Evolutionary conservation across 2,888 invertebrate genomes (phyloP), one percentile per base, ranked within the genome.

Genomic region (Panopea generosa): DNA sequence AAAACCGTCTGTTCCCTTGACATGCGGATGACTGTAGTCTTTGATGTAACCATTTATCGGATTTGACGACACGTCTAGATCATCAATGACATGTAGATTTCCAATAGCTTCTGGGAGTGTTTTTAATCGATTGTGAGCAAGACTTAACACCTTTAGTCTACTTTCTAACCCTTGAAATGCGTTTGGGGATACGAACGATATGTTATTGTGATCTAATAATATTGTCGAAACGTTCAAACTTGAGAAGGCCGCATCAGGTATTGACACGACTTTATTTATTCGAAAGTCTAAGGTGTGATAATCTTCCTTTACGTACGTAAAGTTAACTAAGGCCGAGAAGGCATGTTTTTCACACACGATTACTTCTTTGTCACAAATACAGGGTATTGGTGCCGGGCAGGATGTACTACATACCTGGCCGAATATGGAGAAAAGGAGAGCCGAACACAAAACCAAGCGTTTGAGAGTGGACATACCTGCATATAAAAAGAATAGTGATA

Each of bases 111-210:
- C 4, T 33, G 77, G 77, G 2, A 72, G 38, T 24, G 2, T 16
- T 33, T 47, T 29, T n/a, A 77, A 45, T 26, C 50, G 60, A 38
- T 77, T 77, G 40, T 77, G 33, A 16, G 68, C 55, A 14, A 77
- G 52, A 38, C 69, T 57, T 3, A 77, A 53, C 7, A 49, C 45
- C 22, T 20, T 29, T 3, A 77, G 26, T 29, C 22, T 40, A 7
- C 43, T 38, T 53, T 68, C 72, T 4, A 72, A 29, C 7, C 77
- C 72, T 38, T 63, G 38, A 29, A 77, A 77, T 6, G 77, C 72
- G 16, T 40, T 50, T 33, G 56, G 53, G 18, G 55, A 2, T n/a
- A 77, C 49, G 20, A 1, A 20, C 20, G 68, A 63, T 2, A 77
- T 77, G 14, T 61, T 55, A 33, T 72, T 72, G 27, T 61, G 38